These are phyloP conservation scores for Drosophila acutilabella DNA, from an alignment of 2,888 invertebrate genomes.

Conservation along the genomic window DNA sequence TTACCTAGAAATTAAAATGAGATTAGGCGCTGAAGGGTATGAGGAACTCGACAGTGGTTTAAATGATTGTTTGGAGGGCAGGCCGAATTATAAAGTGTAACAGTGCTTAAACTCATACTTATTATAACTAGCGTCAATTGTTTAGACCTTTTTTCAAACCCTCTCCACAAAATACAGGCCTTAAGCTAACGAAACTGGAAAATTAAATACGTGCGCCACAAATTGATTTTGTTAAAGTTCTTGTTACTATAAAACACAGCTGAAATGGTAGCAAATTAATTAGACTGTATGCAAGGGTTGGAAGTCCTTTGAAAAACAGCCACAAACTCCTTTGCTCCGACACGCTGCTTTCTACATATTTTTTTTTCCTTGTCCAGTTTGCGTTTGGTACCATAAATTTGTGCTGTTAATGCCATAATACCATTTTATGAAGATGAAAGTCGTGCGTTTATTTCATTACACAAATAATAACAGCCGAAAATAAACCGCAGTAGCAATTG, in stretches of 20 bases:
- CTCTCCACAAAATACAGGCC: neutral
- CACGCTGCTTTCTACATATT: conserved; percentile 1
- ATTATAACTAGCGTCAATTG: no score
- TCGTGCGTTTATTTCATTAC: conserved; percentile 82
- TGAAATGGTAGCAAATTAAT: conserved; percentile 31
- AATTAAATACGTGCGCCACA: neutral
- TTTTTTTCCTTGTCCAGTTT: conserved; percentile 23
- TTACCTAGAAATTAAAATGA: neutral
- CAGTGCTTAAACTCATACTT: no score
- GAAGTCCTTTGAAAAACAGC: conserved; percentile 2
- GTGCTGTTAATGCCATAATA: conserved; percentile 76
- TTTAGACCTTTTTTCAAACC: no score
- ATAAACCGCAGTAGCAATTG: conserved; percentile 71
- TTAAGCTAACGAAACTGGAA: no score
- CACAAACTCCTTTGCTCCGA: neutral
- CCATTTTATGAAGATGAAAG: conserved; percentile 81
- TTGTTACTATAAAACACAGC: conserved; percentile 23
- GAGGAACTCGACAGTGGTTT: neutral
- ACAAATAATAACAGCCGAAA: conserved; percentile 79
- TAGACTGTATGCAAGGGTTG: conserved; percentile 29
- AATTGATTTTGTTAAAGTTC: conserved; percentile 17
- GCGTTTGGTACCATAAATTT: conserved; percentile 63
- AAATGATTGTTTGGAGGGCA: no score
- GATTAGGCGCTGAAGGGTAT: neutral
- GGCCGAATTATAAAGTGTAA: no score